Evolutionary conservation across 23 tunicate genomes (phyloP).

Genomic region (Halocynthia aurantium): DNA sequence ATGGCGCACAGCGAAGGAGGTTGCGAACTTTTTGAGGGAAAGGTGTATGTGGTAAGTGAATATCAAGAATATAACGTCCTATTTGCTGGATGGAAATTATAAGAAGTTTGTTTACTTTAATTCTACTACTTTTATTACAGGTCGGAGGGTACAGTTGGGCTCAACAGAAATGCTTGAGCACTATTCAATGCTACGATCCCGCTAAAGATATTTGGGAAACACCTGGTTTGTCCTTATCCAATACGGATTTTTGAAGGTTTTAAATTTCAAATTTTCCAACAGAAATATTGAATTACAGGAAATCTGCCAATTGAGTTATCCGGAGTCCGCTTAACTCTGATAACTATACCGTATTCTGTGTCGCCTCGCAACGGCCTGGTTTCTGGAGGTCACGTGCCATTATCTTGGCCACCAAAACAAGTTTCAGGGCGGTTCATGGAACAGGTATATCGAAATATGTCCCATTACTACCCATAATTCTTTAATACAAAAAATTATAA

Average conservation of each 20-base stretch:
- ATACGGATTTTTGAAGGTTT: background rate
- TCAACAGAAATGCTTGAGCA: slow-evolving; percentile 95
- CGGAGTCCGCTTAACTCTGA: slow-evolving; percentile 82
- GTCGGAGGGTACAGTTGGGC: slow-evolving; percentile 99
- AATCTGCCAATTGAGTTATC: slow-evolving; percentile 98
- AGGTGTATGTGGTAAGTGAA: slow-evolving; percentile 60
- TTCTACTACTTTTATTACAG: slow-evolving; percentile 13
- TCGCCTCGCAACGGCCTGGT: slow-evolving; percentile 92
- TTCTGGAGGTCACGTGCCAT: slow-evolving; percentile 87
- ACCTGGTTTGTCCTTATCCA: slow-evolving; percentile 50
- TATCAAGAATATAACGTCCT: background rate
- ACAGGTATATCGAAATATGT: slow-evolving; percentile 24
- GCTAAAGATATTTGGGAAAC: slow-evolving; percentile 87
- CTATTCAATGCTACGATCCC: slow-evolving; percentile 94
- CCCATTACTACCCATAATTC: background rate
- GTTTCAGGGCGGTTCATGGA: slow-evolving; percentile 38
- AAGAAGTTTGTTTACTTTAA: background rate
- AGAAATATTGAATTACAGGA: slow-evolving; percentile 25
- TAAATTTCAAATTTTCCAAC: background rate
- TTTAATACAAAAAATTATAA: background rate
- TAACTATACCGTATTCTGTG: slow-evolving; percentile 97
- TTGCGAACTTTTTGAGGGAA: slow-evolving; percentile 75
- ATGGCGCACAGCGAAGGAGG: slow-evolving; percentile 98
- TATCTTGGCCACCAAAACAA: slow-evolving; percentile 88
- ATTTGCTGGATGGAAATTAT: too few relatives aligned